Evolutionary conservation across 37 sponge, comb jelly and placozoan genomes (phyloP), one percentile per base, ranked within the genome.

Genomic region (Amphimedon queenslandica): DNA sequence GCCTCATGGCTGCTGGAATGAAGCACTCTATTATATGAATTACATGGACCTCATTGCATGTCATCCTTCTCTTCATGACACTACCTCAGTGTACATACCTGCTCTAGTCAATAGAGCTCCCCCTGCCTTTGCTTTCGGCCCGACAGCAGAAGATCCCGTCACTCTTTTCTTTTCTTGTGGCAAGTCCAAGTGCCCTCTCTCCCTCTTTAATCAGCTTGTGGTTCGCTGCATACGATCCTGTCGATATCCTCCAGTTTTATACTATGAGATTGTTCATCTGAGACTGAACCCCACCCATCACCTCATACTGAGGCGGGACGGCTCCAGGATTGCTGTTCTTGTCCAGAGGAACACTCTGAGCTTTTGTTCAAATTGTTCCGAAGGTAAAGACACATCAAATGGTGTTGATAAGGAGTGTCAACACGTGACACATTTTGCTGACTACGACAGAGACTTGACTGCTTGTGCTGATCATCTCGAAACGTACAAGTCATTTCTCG

Each of bases 41-140:
- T 75, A 75, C 42, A 79, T 86, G 80, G 86, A 86, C 30, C 75
- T 86, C 25, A 23, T 86, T 51, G 73, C 75, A 37, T 79, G 75
- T 34, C 86, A 86, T 42, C 76, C 86, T 21, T 64, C 74, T 13
- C 75, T 73, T 1, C 80, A 80, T 31, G 65, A 75, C 24, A 20
- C 55, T 2, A 74, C 67, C 13, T 43, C 70, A 0, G 23, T 80
- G 24, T 80, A 75, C 31, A 25, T 86, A 6, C 86, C 86, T 3
- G 34, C 70, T 27, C 67, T 86, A 64, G 86, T 86, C 41, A 1
- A 56, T 4, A 34, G n/a, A 38, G 30, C 64, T 6, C 57, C 78
- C 42, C 84, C 78, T 20, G 67, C 69, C 47, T 67, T 57, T 2
- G 68, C 42, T 21, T 37, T 66, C 35, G 33, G 74, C 41, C 72